Evolutionary conservation across 1,140 invertebrate genomes (phyloP), one percentile per base, ranked within the genome.

Genomic region (Thereuonema tuberculata): DNA sequence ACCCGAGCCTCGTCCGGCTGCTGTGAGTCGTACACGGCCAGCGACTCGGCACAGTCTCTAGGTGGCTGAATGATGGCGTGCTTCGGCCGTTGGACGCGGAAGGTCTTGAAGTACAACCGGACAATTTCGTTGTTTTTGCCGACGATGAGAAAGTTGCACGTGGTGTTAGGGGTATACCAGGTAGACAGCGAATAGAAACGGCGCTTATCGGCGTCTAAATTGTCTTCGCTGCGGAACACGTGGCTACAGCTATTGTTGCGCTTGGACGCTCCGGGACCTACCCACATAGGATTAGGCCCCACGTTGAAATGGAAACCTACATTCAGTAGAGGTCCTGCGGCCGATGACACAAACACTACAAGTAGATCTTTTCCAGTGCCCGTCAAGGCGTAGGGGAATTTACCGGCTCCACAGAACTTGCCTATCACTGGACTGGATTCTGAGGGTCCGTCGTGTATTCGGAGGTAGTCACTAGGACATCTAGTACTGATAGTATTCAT

Each of bases 361-460:
- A 89, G 89, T 56, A 94, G 77, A 67, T 92, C 87, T 63, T 87
- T 83, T 24, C 88, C 88, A 17, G 89, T 93, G 9, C 89, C 90
- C 65, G 93, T 92, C 65, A 94, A 92, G 62, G 89, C 91, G 74
- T 90, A 92, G 0, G 89, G 90, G 67, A 93, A 93, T 70, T 92
- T 89, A 27, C 90, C 90, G 83, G 92, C 87, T 3, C 91, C 90
- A 68, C 90, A 93, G 68, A 94, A 92, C 2, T 87, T 91, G 5
- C 89, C 89, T 63, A 94, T 93, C 15, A 90, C 81, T 0, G 87
- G 83, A 43, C 85, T 83, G 25, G 83, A 83, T 61, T 90, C 87
- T 67, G 91, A 85, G 66, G 89, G 87, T 0, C 90, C 91, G 67
- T 94, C 91, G 75, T 91, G 92, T 52, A 94, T 86, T 58, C 67